phyloP scores from a whole-genome alignment of 2,113 vertebrate genomes.

The Prunella fulvescens region DNA sequence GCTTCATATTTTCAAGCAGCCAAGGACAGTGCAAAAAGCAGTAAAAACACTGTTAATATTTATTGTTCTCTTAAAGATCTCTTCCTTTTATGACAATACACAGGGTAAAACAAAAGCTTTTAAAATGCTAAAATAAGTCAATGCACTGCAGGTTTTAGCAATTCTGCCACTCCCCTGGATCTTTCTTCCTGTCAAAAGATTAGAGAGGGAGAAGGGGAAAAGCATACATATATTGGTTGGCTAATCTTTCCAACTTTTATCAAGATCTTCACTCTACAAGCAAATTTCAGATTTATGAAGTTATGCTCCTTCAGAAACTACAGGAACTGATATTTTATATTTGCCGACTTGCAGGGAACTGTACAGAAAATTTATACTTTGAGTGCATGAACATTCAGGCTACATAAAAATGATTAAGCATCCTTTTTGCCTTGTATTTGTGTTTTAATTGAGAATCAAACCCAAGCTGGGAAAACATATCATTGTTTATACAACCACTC shows the following conservation, averaged over 20 bases:
- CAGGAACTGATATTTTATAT: not conserved
- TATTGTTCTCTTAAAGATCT: not conserved
- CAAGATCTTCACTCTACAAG: not conserved
- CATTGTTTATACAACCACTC: conserved; percentile 13
- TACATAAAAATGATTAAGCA: conserved; percentile 37
- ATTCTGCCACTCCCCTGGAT: not conserved
- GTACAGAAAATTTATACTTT: conserved; percentile 8
- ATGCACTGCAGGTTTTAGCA: not conserved
- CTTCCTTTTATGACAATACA: not conserved
- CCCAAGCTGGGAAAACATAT: conserved; percentile 18
- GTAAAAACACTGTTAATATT: not conserved
- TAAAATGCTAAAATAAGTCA: not conserved
- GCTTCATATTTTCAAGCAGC: not conserved
- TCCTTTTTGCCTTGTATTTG: not conserved
- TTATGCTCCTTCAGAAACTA: not conserved
- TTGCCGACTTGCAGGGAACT: not conserved
- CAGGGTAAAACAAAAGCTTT: not conserved
- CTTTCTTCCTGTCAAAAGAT: not conserved
- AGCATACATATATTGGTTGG: not conserved
- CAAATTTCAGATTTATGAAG: conserved; percentile 10
- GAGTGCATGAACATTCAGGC: not conserved
- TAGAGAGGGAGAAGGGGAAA: not conserved
- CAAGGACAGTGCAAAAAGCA: not conserved
- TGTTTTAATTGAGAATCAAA: conserved; percentile 40
- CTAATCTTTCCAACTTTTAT: not conserved